Base-by-base conservation (phyloP, 2,888 invertebrate genomes). In the Ophraella communa region DNA sequence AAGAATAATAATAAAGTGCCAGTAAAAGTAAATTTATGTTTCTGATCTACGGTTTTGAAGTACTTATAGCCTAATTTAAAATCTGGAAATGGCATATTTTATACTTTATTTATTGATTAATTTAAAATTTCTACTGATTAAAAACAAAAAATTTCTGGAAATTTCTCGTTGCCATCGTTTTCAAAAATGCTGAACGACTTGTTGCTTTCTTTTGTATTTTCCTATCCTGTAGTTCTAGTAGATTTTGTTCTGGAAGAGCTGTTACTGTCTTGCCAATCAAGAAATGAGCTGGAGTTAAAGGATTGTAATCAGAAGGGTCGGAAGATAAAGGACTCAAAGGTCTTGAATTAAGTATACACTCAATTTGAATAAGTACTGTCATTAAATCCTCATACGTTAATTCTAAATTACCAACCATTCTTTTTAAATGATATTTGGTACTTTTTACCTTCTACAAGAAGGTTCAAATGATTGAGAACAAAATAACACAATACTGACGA, bases 361-460 rank as follows among this genome's bases (percentile, higher is more conserved):
- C n/a, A n/a, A n/a, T n/a, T n/a, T n/a, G n/a, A n/a, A n/a, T n/a
- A n/a, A n/a, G n/a, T n/a, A n/a, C n/a, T n/a, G n/a, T n/a, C n/a
- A n/a, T n/a, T n/a, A n/a, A n/a, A n/a, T 35, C 68, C 73, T 39
- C 68, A 70, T 11, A 69, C 73, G 64, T 74, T n/a, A n/a, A n/a
- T n/a, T n/a, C n/a, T n/a, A n/a, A n/a, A n/a, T n/a, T n/a, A n/a
- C n/a, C n/a, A n/a, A n/a, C n/a, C n/a, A n/a, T n/a, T n/a, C n/a
- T n/a, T n/a, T n/a, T n/a, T n/a, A n/a, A 71, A 65, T 72, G 74
- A 66, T 74, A 75, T 33, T 73, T 69, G 58, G 59, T 45, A 27
- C 73, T 14, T n/a, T n/a, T n/a, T n/a, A n/a, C 68, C 23, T 24
- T 52, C 20, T 2, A 64, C 62, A 4, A 11, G 14, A 17, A 4